phyloP scores from a whole-genome alignment of 2,797 vertebrate species.

The Cichlasoma orientale region DNA sequence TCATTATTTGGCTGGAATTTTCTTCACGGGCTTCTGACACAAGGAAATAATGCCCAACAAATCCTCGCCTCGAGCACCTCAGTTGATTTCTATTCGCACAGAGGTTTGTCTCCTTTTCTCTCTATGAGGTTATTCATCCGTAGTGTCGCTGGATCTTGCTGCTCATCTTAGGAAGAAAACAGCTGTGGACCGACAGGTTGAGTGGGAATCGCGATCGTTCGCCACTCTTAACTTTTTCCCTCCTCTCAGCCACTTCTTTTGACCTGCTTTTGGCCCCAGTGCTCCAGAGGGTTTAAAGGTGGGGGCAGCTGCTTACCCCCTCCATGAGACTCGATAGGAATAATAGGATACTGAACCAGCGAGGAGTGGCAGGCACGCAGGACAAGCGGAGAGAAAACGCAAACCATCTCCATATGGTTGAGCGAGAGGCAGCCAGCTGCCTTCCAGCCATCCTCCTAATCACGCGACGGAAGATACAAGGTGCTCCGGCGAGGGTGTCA shows the following conservation, averaged over 20 bases:
- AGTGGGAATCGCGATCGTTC: constrained; percentile 32
- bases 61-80: constrained; percentile 45
- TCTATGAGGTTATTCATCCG: constrained; percentile 22
- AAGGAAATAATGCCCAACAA: constrained; percentile 47
- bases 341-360: constrained; percentile 60
- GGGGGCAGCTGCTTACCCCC: constrained; percentile 19
- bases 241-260: constrained; percentile 38
- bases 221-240: constrained; percentile 58
- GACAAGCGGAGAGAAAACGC: constrained; percentile 26
- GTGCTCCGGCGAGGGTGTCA: constrained; percentile 30
- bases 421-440: constrained; percentile 64
- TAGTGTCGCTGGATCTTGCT: constrained; percentile 8
- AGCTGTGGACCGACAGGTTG: constrained; percentile 33
- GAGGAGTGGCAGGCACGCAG: constrained; percentile 37
- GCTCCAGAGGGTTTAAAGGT: constrained; percentile 4
- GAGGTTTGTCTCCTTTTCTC: constrained; percentile 12
- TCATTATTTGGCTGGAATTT: constrained; percentile 45
- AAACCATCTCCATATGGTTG: constrained; percentile 52
- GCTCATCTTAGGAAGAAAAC: constrained; percentile 31
- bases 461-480: constrained; percentile 54
- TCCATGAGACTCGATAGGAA: constrained; percentile 22
- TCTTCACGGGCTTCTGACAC: constrained; percentile 43
- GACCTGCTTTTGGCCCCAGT: constrained; percentile 41
- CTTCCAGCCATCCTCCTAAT: constrained; percentile 61
- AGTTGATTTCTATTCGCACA: constrained; percentile 45